Percentiles rank a stretch among this genome's conserved stretches.
Evolutionary conservation across 2,888 invertebrate species (phyloP).

Genomic region (Barypeithes pellucidus): DNA sequence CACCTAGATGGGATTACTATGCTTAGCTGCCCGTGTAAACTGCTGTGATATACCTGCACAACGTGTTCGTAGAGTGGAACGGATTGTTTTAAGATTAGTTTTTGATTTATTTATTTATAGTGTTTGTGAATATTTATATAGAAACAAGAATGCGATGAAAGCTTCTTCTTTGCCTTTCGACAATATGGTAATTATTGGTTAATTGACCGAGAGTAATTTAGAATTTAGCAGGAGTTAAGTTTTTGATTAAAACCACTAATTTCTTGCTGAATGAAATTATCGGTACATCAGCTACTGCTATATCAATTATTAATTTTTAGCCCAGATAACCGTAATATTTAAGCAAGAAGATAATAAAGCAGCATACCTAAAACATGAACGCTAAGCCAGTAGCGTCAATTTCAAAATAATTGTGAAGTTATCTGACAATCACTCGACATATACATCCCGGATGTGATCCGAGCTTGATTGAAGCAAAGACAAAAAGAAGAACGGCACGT

Average conservation of each 20-base stretch:
- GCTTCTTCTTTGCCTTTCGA: neutral
- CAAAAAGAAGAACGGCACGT: constrained; percentile 43
- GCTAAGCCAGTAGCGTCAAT: neutral
- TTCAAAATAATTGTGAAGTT: constrained; percentile 13
- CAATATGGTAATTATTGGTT: no score
- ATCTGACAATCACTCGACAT: constrained; percentile 31
- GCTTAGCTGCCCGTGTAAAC: constrained; percentile 55
- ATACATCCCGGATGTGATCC: constrained; percentile 48
- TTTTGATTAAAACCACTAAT: no score
- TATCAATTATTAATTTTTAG: neutral
- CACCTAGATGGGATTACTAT: constrained; percentile 54
- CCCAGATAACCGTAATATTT: neutral
- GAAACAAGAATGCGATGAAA: neutral
- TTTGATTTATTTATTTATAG: constrained; percentile 46
- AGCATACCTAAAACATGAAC: constrained; percentile 11
- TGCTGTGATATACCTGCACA: constrained; percentile 54
- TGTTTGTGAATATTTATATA: neutral
- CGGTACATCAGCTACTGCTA: no score
- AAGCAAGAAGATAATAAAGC: neutral
- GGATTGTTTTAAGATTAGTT: constrained; percentile 52
- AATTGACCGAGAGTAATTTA: no score
- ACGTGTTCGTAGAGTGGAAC: constrained; percentile 50
- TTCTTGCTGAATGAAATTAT: no score
- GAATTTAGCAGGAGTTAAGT: no score
- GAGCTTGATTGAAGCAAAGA: constrained; percentile 46